Conservation (phyloP, 1,140 invertebrate species). For the Bombus difficillimus region DNA sequence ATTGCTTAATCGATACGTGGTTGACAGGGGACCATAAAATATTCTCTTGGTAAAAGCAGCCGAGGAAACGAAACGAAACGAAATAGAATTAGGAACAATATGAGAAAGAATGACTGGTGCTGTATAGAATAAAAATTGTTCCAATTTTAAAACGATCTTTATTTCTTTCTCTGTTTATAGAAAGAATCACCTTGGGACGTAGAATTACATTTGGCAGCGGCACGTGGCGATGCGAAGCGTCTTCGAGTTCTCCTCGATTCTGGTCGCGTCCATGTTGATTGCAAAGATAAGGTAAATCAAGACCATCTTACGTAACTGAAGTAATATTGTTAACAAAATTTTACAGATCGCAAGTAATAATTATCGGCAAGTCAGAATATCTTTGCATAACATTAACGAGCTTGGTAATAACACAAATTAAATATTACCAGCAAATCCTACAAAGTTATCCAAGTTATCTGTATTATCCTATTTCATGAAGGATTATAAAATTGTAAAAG, state of each 20-base stretch:
- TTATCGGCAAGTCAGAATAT: not conserved
- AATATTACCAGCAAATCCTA: not conserved
- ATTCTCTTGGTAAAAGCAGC: not conserved
- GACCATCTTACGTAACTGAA: not conserved
- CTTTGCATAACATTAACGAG: not conserved
- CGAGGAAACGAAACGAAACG: not conserved
- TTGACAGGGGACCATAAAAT: not conserved
- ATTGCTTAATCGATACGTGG: constrained; percentile 25
- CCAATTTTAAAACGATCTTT: not conserved
- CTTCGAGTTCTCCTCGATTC: constrained; percentile 92
- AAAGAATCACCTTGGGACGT: constrained; percentile 96
- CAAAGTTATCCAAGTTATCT: not conserved
- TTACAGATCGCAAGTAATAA: not conserved
- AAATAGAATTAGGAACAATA: not conserved
- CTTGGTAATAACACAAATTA: not conserved
- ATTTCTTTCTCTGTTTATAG: constrained; percentile 80
- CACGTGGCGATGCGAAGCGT: constrained; percentile 90
- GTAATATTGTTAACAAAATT: not conserved
- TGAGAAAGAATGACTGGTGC: no score
- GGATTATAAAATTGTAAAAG: not conserved
- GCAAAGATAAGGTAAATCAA: constrained; percentile 91
- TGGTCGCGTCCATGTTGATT: constrained; percentile 96
- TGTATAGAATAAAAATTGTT: not conserved
- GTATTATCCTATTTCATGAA: not conserved
- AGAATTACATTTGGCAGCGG: constrained; percentile 93